These are phyloP conservation scores for Pholis gunnellus DNA, from an alignment of 2,113 vertebrate genomes.

Conservation along the genomic window DNA sequence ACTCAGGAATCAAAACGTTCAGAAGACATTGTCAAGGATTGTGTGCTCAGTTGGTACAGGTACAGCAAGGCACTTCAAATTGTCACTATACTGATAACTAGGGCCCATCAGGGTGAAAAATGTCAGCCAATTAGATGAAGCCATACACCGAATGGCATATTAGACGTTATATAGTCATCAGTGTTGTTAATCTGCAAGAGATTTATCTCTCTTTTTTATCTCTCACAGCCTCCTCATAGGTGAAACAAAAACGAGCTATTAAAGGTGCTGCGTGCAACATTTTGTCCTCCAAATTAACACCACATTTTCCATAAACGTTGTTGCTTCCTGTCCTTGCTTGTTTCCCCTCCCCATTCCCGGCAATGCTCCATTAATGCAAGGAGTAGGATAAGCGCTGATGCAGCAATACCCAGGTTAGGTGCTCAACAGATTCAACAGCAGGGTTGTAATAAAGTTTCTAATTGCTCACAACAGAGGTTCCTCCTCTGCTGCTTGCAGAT, in stretches of 20 bases:
- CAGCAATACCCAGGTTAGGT: neutral
- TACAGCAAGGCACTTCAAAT: neutral
- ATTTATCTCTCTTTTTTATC: neutral
- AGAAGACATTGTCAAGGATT: neutral
- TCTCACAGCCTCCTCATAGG: neutral
- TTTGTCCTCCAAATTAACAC: conserved; percentile 54
- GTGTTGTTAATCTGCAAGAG: neutral
- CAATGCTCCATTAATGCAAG: conserved; percentile 24
- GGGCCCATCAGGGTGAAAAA: neutral
- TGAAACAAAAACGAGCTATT: neutral
- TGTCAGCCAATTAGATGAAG: neutral
- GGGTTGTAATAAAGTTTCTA: neutral
- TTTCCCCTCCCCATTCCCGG: conserved; percentile 44
- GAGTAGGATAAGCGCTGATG: conserved; percentile 14
- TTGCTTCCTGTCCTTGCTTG: conserved; percentile 59
- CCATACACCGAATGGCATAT: neutral
- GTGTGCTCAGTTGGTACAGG: neutral
- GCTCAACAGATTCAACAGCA: neutral
- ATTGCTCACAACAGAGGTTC: neutral
- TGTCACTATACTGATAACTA: neutral
- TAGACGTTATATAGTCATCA: neutral
- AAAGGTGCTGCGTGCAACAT: conserved; percentile 55
- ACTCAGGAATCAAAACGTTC: neutral
- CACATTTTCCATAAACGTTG: conserved; percentile 69
- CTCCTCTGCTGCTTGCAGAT: conserved; percentile 3